Percentiles rank a stretch among this genome's conserved stretches.
phyloP scores from a whole-genome alignment of 2,113 vertebrate genomes.

The Phalacrocorax brasilianus region DNA sequence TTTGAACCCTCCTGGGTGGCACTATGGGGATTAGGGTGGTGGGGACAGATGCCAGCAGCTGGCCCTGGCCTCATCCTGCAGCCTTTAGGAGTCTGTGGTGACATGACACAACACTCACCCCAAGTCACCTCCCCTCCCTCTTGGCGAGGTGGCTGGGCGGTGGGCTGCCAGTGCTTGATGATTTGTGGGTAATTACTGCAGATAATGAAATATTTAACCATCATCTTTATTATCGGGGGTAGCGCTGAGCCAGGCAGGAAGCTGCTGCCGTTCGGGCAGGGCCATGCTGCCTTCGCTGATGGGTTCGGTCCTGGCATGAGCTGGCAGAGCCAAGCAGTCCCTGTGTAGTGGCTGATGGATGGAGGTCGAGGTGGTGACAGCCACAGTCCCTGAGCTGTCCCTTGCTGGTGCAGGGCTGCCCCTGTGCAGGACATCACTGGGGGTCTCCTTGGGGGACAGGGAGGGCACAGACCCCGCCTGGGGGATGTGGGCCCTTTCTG shows the following conservation, averaged over 20 bases:
- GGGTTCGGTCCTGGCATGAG: neutral
- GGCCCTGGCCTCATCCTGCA: neutral
- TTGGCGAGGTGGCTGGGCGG: fast-evolving
- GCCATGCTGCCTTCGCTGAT: neutral
- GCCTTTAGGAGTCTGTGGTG: neutral
- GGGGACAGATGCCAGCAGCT: neutral
- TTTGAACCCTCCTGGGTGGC: neutral
- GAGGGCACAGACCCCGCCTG: neutral
- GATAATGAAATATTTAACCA: constrained; percentile 47
- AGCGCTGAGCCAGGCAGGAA: neutral
- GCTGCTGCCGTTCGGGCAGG: neutral
- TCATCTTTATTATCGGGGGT: neutral
- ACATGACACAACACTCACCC: fast-evolving
- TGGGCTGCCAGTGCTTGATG: neutral
- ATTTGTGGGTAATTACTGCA: constrained; percentile 38
- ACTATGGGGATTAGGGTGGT: neutral
- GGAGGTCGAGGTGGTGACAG: neutral
- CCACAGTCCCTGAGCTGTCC: neutral
- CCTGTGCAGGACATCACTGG: fast-evolving
- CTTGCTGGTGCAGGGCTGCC: neutral
- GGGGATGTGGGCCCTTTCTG: neutral
- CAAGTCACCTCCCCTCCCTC: neutral
- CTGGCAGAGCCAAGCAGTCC: neutral
- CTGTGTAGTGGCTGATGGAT: fast-evolving
- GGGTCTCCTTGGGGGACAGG: neutral